Conservation (phyloP, 2,888 invertebrate species). For the Calliscelio sp. region DNA sequence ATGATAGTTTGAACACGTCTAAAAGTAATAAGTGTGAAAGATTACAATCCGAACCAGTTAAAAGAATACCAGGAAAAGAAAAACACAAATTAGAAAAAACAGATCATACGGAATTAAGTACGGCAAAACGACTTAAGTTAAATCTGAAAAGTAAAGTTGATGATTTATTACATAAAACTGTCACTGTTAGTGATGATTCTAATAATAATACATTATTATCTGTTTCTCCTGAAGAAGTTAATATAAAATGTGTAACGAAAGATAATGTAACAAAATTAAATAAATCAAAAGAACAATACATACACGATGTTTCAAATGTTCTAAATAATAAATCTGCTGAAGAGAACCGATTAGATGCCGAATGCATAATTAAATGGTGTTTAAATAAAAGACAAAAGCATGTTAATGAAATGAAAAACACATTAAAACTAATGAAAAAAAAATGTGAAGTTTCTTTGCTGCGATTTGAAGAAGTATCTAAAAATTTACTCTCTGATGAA, state of each 20-base stretch:
- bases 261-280: neutral
- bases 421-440: neutral
- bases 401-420: slow-evolving; percentile 3
- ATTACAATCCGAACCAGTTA: too few species aligned
- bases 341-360: slow-evolving; percentile 28
- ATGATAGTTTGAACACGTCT: too few species aligned
- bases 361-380: slow-evolving; percentile 18
- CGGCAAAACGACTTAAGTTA: too few species aligned
- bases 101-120: too few species aligned
- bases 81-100: too few species aligned
- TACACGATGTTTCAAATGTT: neutral
- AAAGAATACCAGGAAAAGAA: too few species aligned
- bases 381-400: neutral
- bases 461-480: neutral
- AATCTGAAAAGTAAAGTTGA: too few species aligned
- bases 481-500: neutral
- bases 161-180: too few species aligned
- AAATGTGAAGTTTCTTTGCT: slow-evolving; percentile 25
- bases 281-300: neutral
- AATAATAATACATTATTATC: neutral
- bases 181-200: too few species aligned
- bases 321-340: slow-evolving; percentile 3
- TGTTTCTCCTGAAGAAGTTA: neutral
- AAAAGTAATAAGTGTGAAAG: too few species aligned
- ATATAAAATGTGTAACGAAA: neutral